Base-by-base conservation (phyloP, 1,140 invertebrate genomes). In the Maniola jurtina region DNA sequence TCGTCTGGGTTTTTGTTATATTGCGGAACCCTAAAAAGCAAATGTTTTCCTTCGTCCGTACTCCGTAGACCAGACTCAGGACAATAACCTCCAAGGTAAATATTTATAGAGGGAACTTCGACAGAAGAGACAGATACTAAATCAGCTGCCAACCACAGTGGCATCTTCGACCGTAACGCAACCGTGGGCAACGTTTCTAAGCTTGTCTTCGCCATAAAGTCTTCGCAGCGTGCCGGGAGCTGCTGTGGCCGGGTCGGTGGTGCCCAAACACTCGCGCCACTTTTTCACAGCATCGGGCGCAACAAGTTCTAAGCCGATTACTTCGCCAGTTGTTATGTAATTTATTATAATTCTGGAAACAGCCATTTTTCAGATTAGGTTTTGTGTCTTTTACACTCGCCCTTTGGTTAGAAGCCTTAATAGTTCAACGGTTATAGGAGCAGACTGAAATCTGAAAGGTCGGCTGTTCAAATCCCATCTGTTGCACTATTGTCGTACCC, bases 251-350 rank as follows among this genome's bases (percentile, higher is more conserved):
- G 95, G 94, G 84, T 97, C 94, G 6, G 92, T 93, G 5, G 94
- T 93, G 10, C 95, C 96, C 36, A 96, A 90, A 48, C 94, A 82
- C 68, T 93, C 83, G 11, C 92, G 85, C 94, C 94, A 96, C 73
- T 84, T 92, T 48, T 89, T 82, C 0, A 96, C 88, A 36, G 94
- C 94, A 87, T 96, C 92, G 15, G 94, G 92, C n/a, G 94, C 95
- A 25, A 96, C 92, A 47, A 98, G 80, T 81, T 97, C 95, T 77
- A 97, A 83, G 5, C 93, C 94, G 65, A 97, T 89, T 0, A 96
- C 92, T 69, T 95, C 95, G 15, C 95, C 96, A 69, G 93, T 93
- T 4, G 94, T 94, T 16, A 97, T 88, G 79, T 94, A 93, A 69
- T 94, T 93, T 78, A 95, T 91, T 50, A 90, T 83, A 35, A 90